These are phyloP conservation scores for Champsocephalus esox DNA, from an alignment of 2,797 vertebrate genomes.

Conservation along the genomic window DNA sequence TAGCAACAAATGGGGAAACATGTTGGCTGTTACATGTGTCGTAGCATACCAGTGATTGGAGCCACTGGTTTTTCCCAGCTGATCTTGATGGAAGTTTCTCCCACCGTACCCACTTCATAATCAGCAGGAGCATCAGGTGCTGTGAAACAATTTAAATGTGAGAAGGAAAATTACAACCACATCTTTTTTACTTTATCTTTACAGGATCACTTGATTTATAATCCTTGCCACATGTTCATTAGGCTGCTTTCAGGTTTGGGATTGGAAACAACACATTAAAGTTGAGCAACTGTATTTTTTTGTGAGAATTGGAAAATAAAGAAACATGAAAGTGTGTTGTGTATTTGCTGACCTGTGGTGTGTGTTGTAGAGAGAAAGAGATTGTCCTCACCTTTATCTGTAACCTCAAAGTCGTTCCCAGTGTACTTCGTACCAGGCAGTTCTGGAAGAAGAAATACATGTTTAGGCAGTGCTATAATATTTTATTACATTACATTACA, in stretches of 20 bases:
- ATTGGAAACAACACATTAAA: slow-evolving; percentile 17
- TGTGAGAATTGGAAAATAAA: neutral
- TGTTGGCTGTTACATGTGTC: neutral
- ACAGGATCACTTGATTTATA: neutral
- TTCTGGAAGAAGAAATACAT: no score
- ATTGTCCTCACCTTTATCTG: slow-evolving; percentile 88
- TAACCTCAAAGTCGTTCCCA: slow-evolving; percentile 94
- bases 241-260: neutral
- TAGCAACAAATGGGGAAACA: neutral
- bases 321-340: no score
- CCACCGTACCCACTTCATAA: slow-evolving; percentile 89
- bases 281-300: neutral
- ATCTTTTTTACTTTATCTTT: neutral
- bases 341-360: slow-evolving; percentile 88
- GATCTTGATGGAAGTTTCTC: slow-evolving; percentile 92
- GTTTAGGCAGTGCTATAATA: no score
- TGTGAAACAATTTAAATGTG: slow-evolving; percentile 56
- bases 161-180: slow-evolving; percentile 4
- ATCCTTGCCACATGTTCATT: neutral
- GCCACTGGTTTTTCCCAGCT: slow-evolving; percentile 95
- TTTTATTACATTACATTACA: no score
- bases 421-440: slow-evolving; percentile 96
- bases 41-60: slow-evolving; percentile 92
- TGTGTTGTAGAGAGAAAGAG: slow-evolving; percentile 95
- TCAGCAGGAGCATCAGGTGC: slow-evolving; percentile 93